phyloP scores from a whole-genome alignment of 2,113 vertebrate species.

The Sebastes schlegelii region DNA sequence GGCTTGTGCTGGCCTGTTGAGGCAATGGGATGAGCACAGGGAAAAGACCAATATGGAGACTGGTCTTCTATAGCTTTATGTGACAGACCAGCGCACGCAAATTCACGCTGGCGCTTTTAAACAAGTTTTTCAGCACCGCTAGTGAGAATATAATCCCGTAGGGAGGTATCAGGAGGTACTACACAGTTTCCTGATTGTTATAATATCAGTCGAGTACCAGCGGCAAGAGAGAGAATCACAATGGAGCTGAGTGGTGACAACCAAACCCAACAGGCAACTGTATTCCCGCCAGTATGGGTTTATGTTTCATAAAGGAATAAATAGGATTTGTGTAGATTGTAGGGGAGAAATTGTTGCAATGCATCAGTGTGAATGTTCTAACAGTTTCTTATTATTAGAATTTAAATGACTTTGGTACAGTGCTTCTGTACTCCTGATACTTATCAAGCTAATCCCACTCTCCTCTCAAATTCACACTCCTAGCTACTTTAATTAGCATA shows the following conservation, averaged over 20 bases:
- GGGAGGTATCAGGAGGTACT: constrained; percentile 52
- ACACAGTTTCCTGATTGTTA: constrained; percentile 60
- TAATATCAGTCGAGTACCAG: constrained; percentile 64
- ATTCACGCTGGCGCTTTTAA: constrained; percentile 37
- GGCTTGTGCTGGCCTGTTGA: constrained; percentile 59
- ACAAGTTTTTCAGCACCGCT: constrained; percentile 27
- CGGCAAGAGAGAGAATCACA: constrained; percentile 57
- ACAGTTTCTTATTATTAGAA: constrained; percentile 88
- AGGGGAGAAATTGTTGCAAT: constrained; percentile 83
- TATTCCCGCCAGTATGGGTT: constrained; percentile 80
- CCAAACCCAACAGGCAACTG: constrained; percentile 80
- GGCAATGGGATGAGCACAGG: constrained; percentile 40
- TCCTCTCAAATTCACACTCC: constrained; percentile 84
- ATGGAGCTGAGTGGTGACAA: constrained; percentile 66
- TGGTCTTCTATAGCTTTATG: constrained; percentile 20
- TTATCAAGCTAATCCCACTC: constrained; percentile 88
- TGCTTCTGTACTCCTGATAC: constrained; percentile 86
- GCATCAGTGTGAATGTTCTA: constrained; percentile 85
- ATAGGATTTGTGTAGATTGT: constrained; percentile 87
- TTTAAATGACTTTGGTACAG: constrained; percentile 87
- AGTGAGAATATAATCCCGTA: constrained; percentile 50
- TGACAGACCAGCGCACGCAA: background rate
- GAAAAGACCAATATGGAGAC: constrained; percentile 9
- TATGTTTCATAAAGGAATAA: constrained; percentile 85
- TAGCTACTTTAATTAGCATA: constrained; percentile 88